A percentile compares a stretch with the other conserved stretches of the same genome.
These are phyloP conservation scores for Pteropus alecto DNA, from an alignment of 2,113 vertebrate species.

Conservation along the genomic window DNA sequence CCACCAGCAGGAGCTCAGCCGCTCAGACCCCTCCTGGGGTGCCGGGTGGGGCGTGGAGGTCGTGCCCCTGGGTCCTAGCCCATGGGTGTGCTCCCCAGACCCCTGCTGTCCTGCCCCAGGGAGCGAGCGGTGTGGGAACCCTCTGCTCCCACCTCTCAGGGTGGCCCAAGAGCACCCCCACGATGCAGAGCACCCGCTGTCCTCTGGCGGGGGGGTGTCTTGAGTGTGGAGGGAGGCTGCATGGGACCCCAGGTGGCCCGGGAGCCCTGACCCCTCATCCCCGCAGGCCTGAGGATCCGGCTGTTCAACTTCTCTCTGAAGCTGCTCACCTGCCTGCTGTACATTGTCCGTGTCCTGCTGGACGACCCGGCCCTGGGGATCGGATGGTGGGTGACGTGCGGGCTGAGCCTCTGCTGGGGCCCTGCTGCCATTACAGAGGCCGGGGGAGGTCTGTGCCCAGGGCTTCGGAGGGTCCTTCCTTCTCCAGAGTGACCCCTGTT, in stretches of 20 bases:
- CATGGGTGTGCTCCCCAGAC: neutral
- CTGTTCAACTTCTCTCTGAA: conserved; percentile 97
- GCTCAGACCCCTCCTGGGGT: neutral
- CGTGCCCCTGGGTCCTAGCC: fast-evolving
- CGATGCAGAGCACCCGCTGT: fast-evolving
- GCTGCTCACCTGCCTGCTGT: conserved; percentile 95
- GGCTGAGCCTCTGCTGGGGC: neutral
- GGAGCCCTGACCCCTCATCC: neutral
- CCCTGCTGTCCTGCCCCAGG: neutral
- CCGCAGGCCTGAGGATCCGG: conserved; percentile 93
- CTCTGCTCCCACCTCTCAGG: neutral
- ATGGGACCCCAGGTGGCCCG: fast-evolving
- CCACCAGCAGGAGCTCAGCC: neutral
- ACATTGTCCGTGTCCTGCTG: conserved; percentile 92
- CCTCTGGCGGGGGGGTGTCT: neutral
- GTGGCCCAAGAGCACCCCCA: neutral
- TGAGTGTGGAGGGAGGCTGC: neutral
- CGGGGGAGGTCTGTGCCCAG: neutral
- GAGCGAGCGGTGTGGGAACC: neutral
- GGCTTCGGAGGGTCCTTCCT: neutral
- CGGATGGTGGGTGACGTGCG: conserved; percentile 83
- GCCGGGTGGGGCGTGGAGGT: neutral
- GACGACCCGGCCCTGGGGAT: conserved; percentile 85
- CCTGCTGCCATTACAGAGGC: neutral
- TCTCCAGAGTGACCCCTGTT: neutral